phyloP scores from a whole-genome alignment of 2,113 vertebrate species.

The Vicugna pacos region DNA sequence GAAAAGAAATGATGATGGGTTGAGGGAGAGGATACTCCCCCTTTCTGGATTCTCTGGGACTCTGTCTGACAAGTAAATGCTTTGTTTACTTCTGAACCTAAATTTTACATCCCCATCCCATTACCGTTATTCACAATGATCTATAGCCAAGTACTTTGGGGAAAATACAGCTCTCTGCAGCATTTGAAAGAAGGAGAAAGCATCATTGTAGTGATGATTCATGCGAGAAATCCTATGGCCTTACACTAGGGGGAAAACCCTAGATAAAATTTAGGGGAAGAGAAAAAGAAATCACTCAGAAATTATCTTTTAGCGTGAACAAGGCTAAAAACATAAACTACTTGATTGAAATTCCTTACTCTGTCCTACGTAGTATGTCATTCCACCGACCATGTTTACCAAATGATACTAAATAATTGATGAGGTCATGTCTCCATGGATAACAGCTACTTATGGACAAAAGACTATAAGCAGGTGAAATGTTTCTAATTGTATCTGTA shows the following conservation, averaged over 20 bases:
- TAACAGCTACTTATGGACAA: background rate
- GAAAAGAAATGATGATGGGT: background rate
- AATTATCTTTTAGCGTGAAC: slow-evolving; percentile 67
- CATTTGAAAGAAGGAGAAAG: slow-evolving; percentile 73
- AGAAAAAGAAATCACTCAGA: slow-evolving; percentile 64
- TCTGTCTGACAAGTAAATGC: slow-evolving; percentile 10
- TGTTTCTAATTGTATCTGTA: background rate
- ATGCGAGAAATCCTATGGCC: slow-evolving; percentile 33
- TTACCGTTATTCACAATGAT: slow-evolving; percentile 74
- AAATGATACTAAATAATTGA: background rate
- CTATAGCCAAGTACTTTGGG: slow-evolving; percentile 69
- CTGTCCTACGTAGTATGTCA: background rate
- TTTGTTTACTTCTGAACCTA: slow-evolving; percentile 75
- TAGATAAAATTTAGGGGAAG: slow-evolving; percentile 43
- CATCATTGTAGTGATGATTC: slow-evolving; percentile 76
- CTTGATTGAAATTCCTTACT: slow-evolving; percentile 60
- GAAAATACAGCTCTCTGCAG: slow-evolving; percentile 66
- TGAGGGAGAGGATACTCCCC: background rate
- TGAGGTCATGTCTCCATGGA: background rate
- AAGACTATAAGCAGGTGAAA: background rate
- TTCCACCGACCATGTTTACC: background rate
- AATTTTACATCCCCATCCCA: slow-evolving; percentile 63
- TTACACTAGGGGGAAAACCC: slow-evolving; percentile 49
- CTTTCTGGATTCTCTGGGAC: background rate
- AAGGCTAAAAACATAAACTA: slow-evolving; percentile 68